Evolutionary conservation across 2,888 invertebrate genomes (phyloP).

Genomic region (Gortyna flavago): DNA sequence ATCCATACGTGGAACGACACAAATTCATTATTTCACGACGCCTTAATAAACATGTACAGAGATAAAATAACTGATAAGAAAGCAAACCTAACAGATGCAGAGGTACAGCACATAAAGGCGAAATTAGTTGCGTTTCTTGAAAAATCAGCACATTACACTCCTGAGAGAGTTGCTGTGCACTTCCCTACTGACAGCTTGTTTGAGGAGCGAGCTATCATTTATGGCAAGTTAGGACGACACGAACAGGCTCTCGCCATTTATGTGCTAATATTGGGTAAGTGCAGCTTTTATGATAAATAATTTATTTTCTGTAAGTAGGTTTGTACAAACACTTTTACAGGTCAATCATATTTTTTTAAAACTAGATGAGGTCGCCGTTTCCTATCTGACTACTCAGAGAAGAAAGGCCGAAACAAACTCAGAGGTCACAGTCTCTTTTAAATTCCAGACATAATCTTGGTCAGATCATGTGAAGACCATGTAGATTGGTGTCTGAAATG

Average conservation of each 20-base stretch:
- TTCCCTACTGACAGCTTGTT: constrained; percentile 96
- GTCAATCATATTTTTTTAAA: too few relatives aligned
- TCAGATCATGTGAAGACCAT: not conserved
- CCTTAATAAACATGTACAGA: constrained; percentile 96
- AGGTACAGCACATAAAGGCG: constrained; percentile 83
- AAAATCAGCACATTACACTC: constrained; percentile 94
- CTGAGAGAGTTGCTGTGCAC: constrained; percentile 95
- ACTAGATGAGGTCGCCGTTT: too few relatives aligned
- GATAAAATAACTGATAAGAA: constrained; percentile 91
- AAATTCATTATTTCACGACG: constrained; percentile 96
- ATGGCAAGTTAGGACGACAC: constrained; percentile 97
- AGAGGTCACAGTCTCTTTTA: not conserved
- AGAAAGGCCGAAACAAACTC: not conserved
- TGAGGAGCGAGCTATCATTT: constrained; percentile 98
- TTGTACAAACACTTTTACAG: too few relatives aligned
- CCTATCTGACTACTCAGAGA: not conserved
- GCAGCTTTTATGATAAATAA: not conserved
- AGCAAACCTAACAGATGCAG: constrained; percentile 79
- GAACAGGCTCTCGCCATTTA: constrained; percentile 98
- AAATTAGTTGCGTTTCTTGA: constrained; percentile 94
- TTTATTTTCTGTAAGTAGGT: too few relatives aligned
- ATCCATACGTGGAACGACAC: constrained; percentile 97
- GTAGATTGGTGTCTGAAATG: not conserved
- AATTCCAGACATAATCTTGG: not conserved
- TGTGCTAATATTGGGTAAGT: constrained; percentile 93